Evolutionary conservation across 2,888 invertebrate species (phyloP).

Genomic region (Brenthis hecate): DNA sequence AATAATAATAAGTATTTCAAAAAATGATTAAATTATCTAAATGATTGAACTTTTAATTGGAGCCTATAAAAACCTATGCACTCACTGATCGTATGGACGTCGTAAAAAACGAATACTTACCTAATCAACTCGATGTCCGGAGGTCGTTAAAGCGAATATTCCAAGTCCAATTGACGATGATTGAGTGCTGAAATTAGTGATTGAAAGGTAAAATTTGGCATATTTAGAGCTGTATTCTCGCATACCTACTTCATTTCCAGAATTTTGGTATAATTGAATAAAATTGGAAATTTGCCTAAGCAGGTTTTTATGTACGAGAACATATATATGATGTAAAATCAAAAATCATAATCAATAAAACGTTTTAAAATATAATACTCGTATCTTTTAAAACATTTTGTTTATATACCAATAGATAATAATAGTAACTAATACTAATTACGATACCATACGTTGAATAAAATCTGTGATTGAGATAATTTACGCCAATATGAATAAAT

Average conservation of each 20-base stretch:
- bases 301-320: not conserved
- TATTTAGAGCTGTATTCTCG: constrained; percentile 22
- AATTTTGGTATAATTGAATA: not conserved
- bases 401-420: no score
- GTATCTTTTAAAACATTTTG: no score
- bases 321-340: no score
- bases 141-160: constrained; percentile 36
- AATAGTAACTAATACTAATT: no score
- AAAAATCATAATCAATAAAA: no score
- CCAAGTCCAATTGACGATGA: constrained; percentile 37
- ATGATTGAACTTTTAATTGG: constrained; percentile 33
- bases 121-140: constrained; percentile 36
- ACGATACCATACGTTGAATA: no score
- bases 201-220: constrained; percentile 35
- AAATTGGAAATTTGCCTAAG: not conserved
- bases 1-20: not conserved
- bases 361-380: no score
- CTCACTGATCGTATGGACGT: constrained; percentile 29
- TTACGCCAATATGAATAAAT: constrained; percentile 18
- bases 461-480: not conserved
- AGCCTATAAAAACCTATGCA: constrained; percentile 26
- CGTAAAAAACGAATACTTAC: constrained; percentile 32
- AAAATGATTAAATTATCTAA: constrained; percentile 3
- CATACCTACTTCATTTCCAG: not conserved
- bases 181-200: constrained; percentile 38